Conservation (phyloP, 2,888 invertebrate species). For the Abrostola triplasia region DNA sequence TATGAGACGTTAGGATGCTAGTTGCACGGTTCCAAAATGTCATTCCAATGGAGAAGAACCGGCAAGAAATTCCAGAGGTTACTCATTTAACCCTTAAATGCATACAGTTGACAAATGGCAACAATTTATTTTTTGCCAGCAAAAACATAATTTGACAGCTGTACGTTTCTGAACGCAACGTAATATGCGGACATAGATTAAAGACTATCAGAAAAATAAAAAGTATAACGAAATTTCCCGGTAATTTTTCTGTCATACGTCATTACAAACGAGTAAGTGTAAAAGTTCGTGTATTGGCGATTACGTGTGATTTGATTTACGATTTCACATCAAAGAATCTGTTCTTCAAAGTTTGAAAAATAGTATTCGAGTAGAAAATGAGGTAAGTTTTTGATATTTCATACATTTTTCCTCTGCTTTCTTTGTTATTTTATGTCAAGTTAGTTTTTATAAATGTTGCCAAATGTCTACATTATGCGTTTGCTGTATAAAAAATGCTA, state of each 20-base stretch:
- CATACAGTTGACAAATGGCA: too few relatives aligned
- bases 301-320: conserved; percentile 16
- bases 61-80: too few relatives aligned
- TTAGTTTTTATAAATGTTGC: conserved; percentile 11
- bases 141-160: conserved; percentile 9
- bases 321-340: conserved; percentile 18
- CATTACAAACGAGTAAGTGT: conserved; percentile 9
- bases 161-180: conserved; percentile 14
- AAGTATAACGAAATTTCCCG: too few relatives aligned
- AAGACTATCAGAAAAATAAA: conserved; percentile 9
- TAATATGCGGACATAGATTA: conserved; percentile 11
- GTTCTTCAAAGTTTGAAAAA: conserved; percentile 17
- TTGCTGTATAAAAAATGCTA: conserved; percentile 1
- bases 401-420: conserved; percentile 15
- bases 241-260: too few relatives aligned
- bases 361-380: conserved; percentile 16
- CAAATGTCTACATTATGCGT: conserved; percentile 22
- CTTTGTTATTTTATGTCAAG: conserved; percentile 13
- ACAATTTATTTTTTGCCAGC: too few relatives aligned
- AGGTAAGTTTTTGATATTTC: conserved; percentile 16
- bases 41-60: too few relatives aligned
- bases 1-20: too few relatives aligned
- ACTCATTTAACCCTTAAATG: too few relatives aligned
- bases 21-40: too few relatives aligned
- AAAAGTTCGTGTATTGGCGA: conserved; percentile 14